A percentile compares a stretch with the other conserved stretches of the same genome.
Conservation (phyloP, 2,797 vertebrate genomes). For the Mergus octosetaceus region DNA sequence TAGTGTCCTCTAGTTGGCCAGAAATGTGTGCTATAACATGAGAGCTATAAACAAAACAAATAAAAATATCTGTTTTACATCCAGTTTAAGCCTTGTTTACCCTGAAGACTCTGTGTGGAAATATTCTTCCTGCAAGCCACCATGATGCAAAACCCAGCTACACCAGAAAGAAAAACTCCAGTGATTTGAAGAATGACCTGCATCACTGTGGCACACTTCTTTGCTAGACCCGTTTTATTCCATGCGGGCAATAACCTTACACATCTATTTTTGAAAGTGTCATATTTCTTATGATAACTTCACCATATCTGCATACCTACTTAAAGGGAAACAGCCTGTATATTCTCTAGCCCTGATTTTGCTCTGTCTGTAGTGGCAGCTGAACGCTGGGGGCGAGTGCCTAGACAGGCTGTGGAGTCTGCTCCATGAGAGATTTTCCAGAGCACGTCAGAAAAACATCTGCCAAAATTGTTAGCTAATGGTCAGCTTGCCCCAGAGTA, state of each 20-base stretch:
- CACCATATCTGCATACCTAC: not conserved
- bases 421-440: not conserved
- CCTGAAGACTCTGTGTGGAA: not conserved
- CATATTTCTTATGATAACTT: not conserved
- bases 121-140: not conserved
- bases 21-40: rapidly evolving
- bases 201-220: not conserved
- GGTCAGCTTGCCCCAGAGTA: not conserved
- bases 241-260: not conserved
- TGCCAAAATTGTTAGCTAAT: not conserved
- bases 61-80: not conserved
- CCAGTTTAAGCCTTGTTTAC: not conserved
- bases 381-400: not conserved
- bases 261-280: not conserved
- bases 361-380: not conserved
- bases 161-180: not conserved
- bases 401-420: not conserved
- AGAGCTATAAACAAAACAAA: not conserved
- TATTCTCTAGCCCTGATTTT: not conserved
- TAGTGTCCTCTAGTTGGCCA: not conserved
- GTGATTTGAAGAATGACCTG: not conserved
- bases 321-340: not conserved
- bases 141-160: not conserved
- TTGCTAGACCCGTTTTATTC: not conserved
- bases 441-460: not conserved